These are phyloP conservation scores for Chloromyia formosa DNA, from an alignment of 2,888 invertebrate genomes.

Conservation along the genomic window DNA sequence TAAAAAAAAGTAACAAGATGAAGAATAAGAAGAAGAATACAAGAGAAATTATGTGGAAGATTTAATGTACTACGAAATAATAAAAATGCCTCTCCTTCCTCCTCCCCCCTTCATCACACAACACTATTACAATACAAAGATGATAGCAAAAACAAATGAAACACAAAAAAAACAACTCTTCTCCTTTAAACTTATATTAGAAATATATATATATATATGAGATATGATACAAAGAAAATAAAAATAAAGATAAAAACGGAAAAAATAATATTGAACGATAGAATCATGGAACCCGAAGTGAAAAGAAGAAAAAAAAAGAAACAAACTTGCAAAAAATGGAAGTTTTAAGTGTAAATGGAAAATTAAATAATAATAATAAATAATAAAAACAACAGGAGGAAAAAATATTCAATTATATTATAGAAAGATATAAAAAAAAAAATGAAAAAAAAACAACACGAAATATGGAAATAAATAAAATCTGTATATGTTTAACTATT, in stretches of 20 bases:
- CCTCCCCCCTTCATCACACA: neutral
- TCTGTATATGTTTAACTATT: constrained; percentile 28
- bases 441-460: neutral
- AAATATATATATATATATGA: constrained; percentile 22
- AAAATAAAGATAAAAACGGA: constrained; percentile 15
- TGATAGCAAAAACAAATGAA: neutral
- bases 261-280: constrained; percentile 14
- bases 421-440: neutral
- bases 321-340: neutral
- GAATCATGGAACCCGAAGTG: neutral
- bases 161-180: neutral
- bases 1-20: neutral
- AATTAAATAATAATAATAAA: too few relatives aligned
- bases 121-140: neutral
- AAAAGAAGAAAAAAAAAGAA: constrained; percentile 23
- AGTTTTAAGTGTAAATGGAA: neutral
- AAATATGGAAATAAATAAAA: neutral
- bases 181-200: constrained; percentile 6
- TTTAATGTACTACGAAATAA: neutral
- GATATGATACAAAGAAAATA: neutral
- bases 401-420: constrained; percentile 3
- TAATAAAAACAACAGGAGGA: neutral
- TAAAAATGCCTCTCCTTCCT: constrained; percentile 22
- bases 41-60: constrained; percentile 14
- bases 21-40: neutral